These are phyloP conservation scores for Bradypodion pumilum DNA, from an alignment of 2,797 vertebrate species.

Conservation along the genomic window DNA sequence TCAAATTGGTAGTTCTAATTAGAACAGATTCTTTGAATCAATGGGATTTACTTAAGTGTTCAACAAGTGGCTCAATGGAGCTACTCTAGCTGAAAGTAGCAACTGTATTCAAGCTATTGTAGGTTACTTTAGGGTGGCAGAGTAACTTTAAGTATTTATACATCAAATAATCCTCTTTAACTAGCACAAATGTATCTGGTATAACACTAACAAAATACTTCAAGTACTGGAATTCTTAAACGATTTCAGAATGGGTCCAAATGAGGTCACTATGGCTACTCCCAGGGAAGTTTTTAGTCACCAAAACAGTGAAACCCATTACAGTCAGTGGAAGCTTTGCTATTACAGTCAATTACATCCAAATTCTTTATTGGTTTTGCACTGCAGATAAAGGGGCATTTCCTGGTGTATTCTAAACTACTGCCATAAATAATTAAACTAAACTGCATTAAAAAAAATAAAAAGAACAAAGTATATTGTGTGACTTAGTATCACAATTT, in stretches of 20 bases:
- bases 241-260: no score
- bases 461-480: constrained; percentile 44
- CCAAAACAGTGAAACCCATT: not conserved
- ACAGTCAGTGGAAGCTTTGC: not conserved
- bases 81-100: no score
- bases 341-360: not conserved
- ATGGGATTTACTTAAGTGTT: no score
- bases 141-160: not conserved
- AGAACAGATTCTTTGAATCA: no score
- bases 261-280: not conserved
- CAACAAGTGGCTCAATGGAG: no score
- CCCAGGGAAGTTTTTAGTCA: not conserved
- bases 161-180: not conserved
- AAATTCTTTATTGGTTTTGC: constrained; percentile 44
- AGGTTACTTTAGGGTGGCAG: no score
- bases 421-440: constrained; percentile 61
- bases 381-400: constrained; percentile 50
- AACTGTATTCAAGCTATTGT: no score
- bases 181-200: not conserved
- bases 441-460: constrained; percentile 43
- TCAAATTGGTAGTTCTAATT: no score
- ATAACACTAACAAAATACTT: not conserved
- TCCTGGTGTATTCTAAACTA: constrained; percentile 48
- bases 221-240: not conserved
- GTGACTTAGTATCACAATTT: constrained; percentile 53